A percentile compares a stretch with the other conserved stretches of the same genome.
Evolutionary conservation across 2,888 invertebrate species (phyloP).

Genomic region (Dasypogon diadema): DNA sequence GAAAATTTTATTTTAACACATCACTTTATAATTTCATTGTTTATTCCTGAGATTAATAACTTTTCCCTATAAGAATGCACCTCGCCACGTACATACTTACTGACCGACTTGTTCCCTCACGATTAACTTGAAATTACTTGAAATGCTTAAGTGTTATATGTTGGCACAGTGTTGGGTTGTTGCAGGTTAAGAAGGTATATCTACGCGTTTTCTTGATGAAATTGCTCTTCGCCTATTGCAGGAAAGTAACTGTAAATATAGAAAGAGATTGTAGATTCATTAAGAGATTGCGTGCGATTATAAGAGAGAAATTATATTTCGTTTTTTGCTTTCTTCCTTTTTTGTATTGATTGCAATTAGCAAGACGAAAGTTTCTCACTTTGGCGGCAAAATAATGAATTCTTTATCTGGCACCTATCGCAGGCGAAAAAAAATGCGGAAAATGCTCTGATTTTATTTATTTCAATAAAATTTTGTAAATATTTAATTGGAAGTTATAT

Average conservation of each 20-base stretch:
- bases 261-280: too few relatives aligned
- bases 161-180: neutral
- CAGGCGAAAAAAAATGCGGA: too few relatives aligned
- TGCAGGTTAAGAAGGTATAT: neutral
- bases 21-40: neutral
- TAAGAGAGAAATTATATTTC: too few relatives aligned
- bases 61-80: slow-evolving; percentile 2
- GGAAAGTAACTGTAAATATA: slow-evolving; percentile 21
- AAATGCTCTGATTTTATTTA: too few relatives aligned
- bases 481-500: too few relatives aligned
- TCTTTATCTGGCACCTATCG: too few relatives aligned
- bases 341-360: too few relatives aligned
- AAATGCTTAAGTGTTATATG: neutral
- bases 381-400: too few relatives aligned
- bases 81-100: slow-evolving; percentile 40
- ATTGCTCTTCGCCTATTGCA: neutral
- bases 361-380: too few relatives aligned
- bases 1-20: neutral
- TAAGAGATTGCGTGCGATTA: too few relatives aligned
- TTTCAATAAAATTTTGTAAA: too few relatives aligned
- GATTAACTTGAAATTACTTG: slow-evolving; percentile 17
- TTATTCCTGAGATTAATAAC: neutral
- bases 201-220: neutral
- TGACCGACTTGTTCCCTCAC: slow-evolving; percentile 11
- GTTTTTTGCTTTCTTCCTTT: too few relatives aligned